Evolutionary conservation across 2,888 invertebrate genomes (phyloP).

Genomic region (Acrobasis consociella): DNA sequence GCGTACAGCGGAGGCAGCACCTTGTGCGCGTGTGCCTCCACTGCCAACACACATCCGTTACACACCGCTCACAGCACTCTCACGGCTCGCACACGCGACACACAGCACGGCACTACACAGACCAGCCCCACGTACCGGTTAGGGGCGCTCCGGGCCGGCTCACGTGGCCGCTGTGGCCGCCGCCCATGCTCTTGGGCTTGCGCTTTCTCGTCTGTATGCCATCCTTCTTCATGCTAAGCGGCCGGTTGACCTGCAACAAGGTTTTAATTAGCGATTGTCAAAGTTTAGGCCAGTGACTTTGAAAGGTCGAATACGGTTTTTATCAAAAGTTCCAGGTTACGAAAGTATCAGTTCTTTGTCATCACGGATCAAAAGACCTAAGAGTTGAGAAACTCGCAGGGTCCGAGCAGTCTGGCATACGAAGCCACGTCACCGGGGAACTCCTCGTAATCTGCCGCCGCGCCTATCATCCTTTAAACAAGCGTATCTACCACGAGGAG

Average conservation of each 20-base stretch:
- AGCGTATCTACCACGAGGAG: slow-evolving; percentile 76
- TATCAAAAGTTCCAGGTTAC: too few species aligned
- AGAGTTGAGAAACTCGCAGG: background rate
- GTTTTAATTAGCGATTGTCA: slow-evolving; percentile 21
- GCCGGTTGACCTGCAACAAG: slow-evolving; percentile 91
- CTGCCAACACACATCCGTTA: slow-evolving; percentile 59
- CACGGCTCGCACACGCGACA: slow-evolving; percentile 9
- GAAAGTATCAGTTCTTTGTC: background rate
- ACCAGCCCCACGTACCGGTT: slow-evolving; percentile 59
- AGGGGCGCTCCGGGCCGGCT: slow-evolving; percentile 55
- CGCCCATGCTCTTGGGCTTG: slow-evolving; percentile 89
- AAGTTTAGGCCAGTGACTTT: too few species aligned
- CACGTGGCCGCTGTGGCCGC: slow-evolving; percentile 53
- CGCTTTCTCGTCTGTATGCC: slow-evolving; percentile 98
- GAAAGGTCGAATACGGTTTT: too few species aligned
- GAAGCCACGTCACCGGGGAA: slow-evolving; percentile 52
- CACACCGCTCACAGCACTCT: slow-evolving; percentile 26
- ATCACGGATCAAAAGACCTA: background rate
- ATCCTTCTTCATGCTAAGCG: slow-evolving; percentile 99
- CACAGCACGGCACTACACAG: slow-evolving; percentile 29
- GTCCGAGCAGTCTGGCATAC: background rate
- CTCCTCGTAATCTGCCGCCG: slow-evolving; percentile 70
- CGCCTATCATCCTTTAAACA: slow-evolving; percentile 80
- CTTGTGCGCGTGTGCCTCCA: slow-evolving; percentile 70
- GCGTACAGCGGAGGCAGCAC: slow-evolving; percentile 78